These are phyloP conservation scores for Drosophila nikananu DNA, from an alignment of 1,140 invertebrate genomes.

Conservation along the genomic window DNA sequence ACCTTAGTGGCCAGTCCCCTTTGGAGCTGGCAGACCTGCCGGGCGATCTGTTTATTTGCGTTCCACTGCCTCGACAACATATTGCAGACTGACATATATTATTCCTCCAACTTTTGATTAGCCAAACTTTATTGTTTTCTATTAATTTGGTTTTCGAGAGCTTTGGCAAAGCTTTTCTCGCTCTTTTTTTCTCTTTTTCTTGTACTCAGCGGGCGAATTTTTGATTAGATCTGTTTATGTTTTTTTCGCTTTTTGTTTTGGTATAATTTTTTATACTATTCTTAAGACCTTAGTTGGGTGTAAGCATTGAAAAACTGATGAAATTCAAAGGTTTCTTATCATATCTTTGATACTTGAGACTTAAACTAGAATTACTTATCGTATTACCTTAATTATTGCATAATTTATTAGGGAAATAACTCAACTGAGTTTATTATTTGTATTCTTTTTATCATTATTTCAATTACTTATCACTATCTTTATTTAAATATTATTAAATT, in stretches of 20 bases:
- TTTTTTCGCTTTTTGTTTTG: conserved; percentile 32
- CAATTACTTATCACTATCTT: too few species aligned
- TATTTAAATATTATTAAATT: too few species aligned
- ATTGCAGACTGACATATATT: conserved; percentile 48
- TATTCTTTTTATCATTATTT: too few species aligned
- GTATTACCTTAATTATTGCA: not conserved
- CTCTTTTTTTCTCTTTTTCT: conserved; percentile 5
- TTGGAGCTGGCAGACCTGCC: conserved; percentile 11
- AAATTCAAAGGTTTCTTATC: not conserved
- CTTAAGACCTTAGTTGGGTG: conserved; percentile 1
- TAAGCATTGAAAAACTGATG: conserved; percentile 2
- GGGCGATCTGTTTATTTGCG: conserved; percentile 24
- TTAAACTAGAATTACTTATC: not conserved
- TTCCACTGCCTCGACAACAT: conserved; percentile 61
- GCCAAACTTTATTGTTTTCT: conserved; percentile 15
- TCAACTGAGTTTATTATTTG: not conserved
- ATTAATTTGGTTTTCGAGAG: conserved; percentile 45
- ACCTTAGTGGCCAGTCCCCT: conserved; percentile 45
- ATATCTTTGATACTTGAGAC: not conserved
- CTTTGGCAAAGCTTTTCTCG: conserved; percentile 53
- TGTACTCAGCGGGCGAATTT: conserved; percentile 26
- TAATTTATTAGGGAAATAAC: not conserved
- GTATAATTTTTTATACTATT: conserved; percentile 2
- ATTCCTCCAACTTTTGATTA: conserved; percentile 17
- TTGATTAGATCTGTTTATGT: conserved; percentile 40